Percentiles rank a stretch among this genome's conserved stretches.
Evolutionary conservation across 1,140 invertebrate genomes (phyloP).

Genomic region (Sinella curviseta): DNA sequence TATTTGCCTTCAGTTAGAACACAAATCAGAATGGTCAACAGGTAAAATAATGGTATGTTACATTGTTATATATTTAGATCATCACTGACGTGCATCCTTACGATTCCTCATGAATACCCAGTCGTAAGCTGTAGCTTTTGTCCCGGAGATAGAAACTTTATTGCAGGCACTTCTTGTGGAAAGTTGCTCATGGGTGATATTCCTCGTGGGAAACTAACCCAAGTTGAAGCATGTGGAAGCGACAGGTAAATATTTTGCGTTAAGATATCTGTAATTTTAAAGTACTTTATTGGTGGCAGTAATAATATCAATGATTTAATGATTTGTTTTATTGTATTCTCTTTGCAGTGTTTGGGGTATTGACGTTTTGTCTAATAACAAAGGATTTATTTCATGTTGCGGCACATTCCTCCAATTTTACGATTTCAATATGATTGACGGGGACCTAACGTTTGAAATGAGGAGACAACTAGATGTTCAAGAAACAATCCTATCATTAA

Average conservation of each 20-base stretch:
- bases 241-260: constrained; percentile 50
- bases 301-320: no score
- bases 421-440: constrained; percentile 43
- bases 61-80: constrained; percentile 58
- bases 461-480: constrained; percentile 69
- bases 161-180: constrained; percentile 86
- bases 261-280: no score
- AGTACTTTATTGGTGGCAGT: constrained; percentile 38
- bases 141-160: constrained; percentile 89
- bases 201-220: constrained; percentile 67
- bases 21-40: not conserved
- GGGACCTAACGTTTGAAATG: constrained; percentile 52
- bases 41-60: not conserved
- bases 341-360: constrained; percentile 46
- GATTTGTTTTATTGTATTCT: not conserved
- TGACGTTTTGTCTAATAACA: constrained; percentile 39
- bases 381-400: constrained; percentile 43
- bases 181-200: constrained; percentile 85
- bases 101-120: constrained; percentile 63
- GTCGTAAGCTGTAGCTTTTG: constrained; percentile 70
- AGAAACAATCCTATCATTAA: constrained; percentile 80
- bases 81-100: constrained; percentile 78
- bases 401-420: constrained; percentile 43
- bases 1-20: not conserved
- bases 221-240: constrained; percentile 51